Base-by-base conservation (phyloP, 2,113 vertebrate species). In the Cyanistes caeruleus region DNA sequence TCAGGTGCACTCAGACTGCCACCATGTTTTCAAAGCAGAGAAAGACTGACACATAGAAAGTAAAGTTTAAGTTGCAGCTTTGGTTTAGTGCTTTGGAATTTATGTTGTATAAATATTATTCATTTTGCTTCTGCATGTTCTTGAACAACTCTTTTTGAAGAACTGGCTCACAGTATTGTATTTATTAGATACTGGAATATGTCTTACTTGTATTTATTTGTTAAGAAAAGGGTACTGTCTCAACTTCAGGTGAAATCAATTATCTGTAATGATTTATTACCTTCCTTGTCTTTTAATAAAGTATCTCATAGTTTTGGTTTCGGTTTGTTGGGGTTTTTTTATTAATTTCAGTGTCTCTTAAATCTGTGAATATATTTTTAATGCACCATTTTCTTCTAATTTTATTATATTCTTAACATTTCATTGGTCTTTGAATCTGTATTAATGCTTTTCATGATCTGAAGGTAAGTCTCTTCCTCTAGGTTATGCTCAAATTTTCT, bases 251-350 rank as follows among this genome's bases (percentile, higher is more conserved):
- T 73, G 27, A 69, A 90, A 92, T 59, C 21, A 68, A 3, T 72
- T 76, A 52, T 43, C 11, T 64, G 3, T 19, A 30, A 5, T 25
- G 33, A 64, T 44, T 17, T 90, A 43, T 51, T 79, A 18, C 33
- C 18, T 48, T 35, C 13, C 11, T 63, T 6, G 51, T 49, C 19
- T 78, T 95, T 59, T 24, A 48, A 63, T 27, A 48, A 74, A 75
- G 7, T 52, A 74, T 28, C 7, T 21, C 0, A 5, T 56, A 13
- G 14, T 64, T 79, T 72, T 49, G 15, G 10, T 67, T 59, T 25
- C 7, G 4, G 0, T 1, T 58, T 35, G 4, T 22, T 10, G 39
- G 11, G 39, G 23, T 23, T 23, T 7, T n/a, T 31, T 63, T 7
- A 59, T 31, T 3, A 58, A 73, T 55, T 67, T 4, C 13, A 62